Conservation (phyloP, 2,888 invertebrate species). For the Ormyrus labotus region DNA sequence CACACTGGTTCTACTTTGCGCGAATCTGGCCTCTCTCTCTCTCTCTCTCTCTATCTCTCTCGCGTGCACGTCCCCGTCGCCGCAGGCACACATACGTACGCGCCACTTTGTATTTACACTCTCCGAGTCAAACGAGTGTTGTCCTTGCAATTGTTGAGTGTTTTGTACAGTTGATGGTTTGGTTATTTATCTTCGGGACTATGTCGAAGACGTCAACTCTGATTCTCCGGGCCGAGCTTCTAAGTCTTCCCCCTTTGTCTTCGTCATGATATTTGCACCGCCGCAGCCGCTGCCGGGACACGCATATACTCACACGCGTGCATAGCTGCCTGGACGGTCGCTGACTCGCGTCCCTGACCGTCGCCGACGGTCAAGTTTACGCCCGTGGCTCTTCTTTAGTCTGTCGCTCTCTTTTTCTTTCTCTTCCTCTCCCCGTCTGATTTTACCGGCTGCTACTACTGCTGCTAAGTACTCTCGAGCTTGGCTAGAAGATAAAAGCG, state of each 20-base stretch:
- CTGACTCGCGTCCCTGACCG: conserved; percentile 52
- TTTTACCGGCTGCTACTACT: background rate
- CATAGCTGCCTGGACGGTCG: conserved; percentile 47
- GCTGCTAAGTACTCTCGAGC: background rate
- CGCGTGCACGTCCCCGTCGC: no score
- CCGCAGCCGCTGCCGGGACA: conserved; percentile 32
- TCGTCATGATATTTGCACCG: conserved; percentile 35
- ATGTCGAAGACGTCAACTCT: background rate
- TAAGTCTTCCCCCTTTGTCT: conserved; percentile 37
- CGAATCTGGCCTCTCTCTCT: background rate
- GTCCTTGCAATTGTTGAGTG: conserved; percentile 3
- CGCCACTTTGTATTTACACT: background rate
- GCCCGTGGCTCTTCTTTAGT: background rate
- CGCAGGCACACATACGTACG: background rate
- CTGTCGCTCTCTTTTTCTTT: background rate
- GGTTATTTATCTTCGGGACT: conserved; percentile 2
- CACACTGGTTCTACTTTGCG: conserved; percentile 32
- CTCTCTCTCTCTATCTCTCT: no score
- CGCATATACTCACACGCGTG: conserved; percentile 22
- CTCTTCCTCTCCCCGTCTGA: background rate
- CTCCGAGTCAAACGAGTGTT: conserved; percentile 36
- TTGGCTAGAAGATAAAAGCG: no score
- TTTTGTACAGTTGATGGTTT: background rate
- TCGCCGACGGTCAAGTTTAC: conserved; percentile 59
- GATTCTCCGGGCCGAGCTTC: conserved; percentile 12